Evolutionary conservation across 2,888 invertebrate genomes (phyloP), one percentile per base, ranked within the genome.

Genomic region (Phengaris arion): DNA sequence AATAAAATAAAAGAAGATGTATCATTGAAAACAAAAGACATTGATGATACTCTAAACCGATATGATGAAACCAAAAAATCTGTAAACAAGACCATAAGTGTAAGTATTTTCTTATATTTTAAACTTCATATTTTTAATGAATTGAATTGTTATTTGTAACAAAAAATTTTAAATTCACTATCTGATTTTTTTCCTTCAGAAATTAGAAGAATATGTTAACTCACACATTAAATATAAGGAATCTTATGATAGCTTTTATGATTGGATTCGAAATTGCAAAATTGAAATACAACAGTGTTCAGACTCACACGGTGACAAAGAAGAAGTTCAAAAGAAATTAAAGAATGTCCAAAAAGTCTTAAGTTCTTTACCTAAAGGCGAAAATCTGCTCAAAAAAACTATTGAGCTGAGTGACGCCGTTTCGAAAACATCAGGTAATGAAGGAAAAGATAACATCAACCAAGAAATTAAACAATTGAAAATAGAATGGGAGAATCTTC

Each of bases 161-260:
- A 10, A 74, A 51, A 64, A 52, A 68, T 2, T 10, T n/a, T 15
- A 64, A 45, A 10, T 15, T 64, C 45, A 55, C n/a, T 45, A 45
- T 45, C 54, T 35, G 35, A 4, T 10, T 69, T 68, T 54, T 12
- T 75, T 79, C 80, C 74, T 75, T 77, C 87, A 96, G 92, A 96
- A 95, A 84, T 90, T 98, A 68, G 98, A 98, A 85, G 95, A 96
- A 76, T 97, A 97, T 88, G 98, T 98, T 0, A 95, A 95, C 79
- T 96, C 97, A 74, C 98, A 99, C 84, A 98, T 98, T 81, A 96
- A 96, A 82, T 98, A 97, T 89, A 97, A 97, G 85, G 96, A 96
- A 81, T 96, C 96, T 0, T 96, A 96, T 81, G 96, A 97, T 82
- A 96, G 96, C 82, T 96, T 97, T 76, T 95, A 96, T 76, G 98